Conservation (phyloP, 2,797 vertebrate genomes). For the Thripadectes ignobilis region DNA sequence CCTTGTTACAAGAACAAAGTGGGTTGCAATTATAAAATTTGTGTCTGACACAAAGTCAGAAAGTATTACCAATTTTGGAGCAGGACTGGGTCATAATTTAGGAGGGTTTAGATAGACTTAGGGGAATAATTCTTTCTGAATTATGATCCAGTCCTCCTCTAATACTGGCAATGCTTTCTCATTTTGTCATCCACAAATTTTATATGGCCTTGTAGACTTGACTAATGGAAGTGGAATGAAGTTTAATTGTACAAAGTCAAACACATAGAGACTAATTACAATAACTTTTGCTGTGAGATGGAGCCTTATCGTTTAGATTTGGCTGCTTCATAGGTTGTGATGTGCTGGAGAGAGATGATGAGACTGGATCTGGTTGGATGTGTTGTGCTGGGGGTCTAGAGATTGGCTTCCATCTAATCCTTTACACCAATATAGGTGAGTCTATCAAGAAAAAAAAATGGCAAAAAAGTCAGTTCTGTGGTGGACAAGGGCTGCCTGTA, state of each 20-base stretch:
- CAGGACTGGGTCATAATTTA: not conserved
- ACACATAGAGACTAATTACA: not conserved
- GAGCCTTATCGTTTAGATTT: not conserved
- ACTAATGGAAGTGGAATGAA: slow-evolving; percentile 15
- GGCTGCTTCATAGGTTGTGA: not conserved
- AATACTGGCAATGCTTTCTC: not conserved
- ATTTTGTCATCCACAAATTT: slow-evolving; percentile 36
- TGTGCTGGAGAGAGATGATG: not conserved
- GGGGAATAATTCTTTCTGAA: slow-evolving; percentile 25
- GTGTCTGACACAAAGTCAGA: not conserved
- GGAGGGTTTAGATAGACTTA: not conserved
- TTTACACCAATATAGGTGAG: not conserved
- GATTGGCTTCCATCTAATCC: not conserved
- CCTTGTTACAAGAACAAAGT: not conserved
- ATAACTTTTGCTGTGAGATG: not conserved
- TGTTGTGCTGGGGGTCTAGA: not conserved
- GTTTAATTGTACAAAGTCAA: slow-evolving; percentile 41
- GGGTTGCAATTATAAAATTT: not conserved
- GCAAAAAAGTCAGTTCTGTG: not conserved
- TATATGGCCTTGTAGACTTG: slow-evolving; percentile 16
- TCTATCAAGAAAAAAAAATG: not conserved
- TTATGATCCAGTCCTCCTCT: not conserved
- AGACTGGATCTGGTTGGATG: not conserved
- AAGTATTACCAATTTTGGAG: not conserved
- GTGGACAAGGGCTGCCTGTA: not conserved